Evolutionary conservation across 2,888 invertebrate genomes (phyloP), one percentile per base, ranked within the genome.

Genomic region (Spisula subtruncata): DNA sequence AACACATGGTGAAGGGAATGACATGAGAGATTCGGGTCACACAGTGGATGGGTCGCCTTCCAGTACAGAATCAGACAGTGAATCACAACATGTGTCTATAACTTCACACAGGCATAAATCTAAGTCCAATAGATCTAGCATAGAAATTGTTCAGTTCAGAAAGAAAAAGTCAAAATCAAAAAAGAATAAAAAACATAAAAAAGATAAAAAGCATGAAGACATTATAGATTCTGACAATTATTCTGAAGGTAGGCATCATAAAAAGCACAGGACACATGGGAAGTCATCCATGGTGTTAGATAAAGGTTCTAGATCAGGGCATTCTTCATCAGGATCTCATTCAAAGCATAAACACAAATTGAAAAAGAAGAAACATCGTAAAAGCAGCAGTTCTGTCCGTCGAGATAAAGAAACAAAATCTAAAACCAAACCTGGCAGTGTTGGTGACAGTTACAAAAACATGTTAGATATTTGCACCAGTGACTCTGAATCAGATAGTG

Each of bases 121-220:
- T 46, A 90, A 89, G 75, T 91, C 92, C 25, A 86, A 87, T 18
- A 87, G 86, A 25, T 90, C 92, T 8, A 92, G 93, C 66, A 91
- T 92, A 66, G 92, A 93, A 89, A 93, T 93, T 51, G 88, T 93
- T 46, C 91, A 93, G 54, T 93, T 91, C 82, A 90, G 91, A 35
- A 91, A 93, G 84, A 92, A 89, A 51, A 92, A 90, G 20, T 93
- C 93, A 16, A 93, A 93, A 29, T 87, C 92, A 46, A 93, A 93
- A 83, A 93, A 93, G 83, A 89, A 89, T n/a, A 93, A 93, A 56
- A 91, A 93, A 66, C 80, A 92, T 84, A 92, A 91, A 41, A 89
- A 81, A 41, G 81, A 92, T 41, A 94, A 93, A 80, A 89, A 93
- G 60, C 88, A 92, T 46, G 90, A 85, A 56, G 89, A 88, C 66